Conservation (phyloP, 1,140 invertebrate species). For the Drosophila rufa region DNA sequence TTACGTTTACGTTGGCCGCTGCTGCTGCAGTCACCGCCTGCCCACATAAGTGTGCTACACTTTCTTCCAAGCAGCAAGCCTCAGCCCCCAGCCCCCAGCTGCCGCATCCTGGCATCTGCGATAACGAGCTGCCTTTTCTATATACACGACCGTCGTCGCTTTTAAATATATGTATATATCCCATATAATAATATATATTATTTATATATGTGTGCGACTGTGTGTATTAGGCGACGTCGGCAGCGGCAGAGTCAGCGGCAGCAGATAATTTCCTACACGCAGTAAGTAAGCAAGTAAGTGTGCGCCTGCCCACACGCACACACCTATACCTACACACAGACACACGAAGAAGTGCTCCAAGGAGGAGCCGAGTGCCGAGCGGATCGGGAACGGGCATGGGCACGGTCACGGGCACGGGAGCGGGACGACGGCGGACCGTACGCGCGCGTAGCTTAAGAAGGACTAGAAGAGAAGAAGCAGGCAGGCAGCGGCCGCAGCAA, state of each 20-base stretch:
- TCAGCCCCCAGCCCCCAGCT: slow-evolving; percentile 30
- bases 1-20: slow-evolving; percentile 30
- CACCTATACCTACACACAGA: slow-evolving; percentile 39
- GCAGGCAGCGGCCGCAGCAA: slow-evolving; percentile 65
- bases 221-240: slow-evolving; percentile 68
- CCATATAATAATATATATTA: slow-evolving; percentile 85
- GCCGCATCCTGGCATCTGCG: slow-evolving; percentile 42
- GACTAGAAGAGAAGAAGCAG: slow-evolving; percentile 85
- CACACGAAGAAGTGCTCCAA: slow-evolving; percentile 72
- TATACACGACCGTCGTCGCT: slow-evolving; percentile 60
- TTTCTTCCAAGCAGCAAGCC: slow-evolving; percentile 74
- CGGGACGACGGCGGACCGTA: slow-evolving; percentile 63
- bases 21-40: slow-evolving; percentile 65
- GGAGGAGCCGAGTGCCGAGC: slow-evolving; percentile 64
- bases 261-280: slow-evolving; percentile 82
- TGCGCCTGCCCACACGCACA: slow-evolving; percentile 74
- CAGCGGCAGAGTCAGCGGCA: slow-evolving; percentile 52
- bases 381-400: slow-evolving; percentile 41
- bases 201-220: slow-evolving; percentile 69
- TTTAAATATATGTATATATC: slow-evolving; percentile 82
- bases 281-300: slow-evolving; percentile 80
- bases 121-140: slow-evolving; percentile 64
- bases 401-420: slow-evolving; percentile 20
- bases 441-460: slow-evolving; percentile 83
- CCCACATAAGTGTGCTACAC: slow-evolving; percentile 80